Conservation (phyloP, 1,140 invertebrate genomes). For the Adoxophyes honmai region DNA sequence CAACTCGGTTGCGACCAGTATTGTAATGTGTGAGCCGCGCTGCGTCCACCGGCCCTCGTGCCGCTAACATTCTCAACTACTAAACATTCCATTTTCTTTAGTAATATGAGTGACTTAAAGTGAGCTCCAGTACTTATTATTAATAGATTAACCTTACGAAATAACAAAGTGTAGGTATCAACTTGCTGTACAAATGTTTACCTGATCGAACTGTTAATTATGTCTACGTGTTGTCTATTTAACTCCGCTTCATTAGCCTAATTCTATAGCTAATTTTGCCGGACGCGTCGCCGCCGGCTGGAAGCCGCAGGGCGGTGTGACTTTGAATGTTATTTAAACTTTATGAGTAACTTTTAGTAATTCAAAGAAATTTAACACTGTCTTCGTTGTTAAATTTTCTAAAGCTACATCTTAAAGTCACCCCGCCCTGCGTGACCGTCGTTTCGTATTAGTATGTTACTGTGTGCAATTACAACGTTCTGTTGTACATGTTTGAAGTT, state of each 20-base stretch:
- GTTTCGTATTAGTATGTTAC: constrained; percentile 35
- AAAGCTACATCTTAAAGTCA: too few species aligned
- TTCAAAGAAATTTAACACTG: too few species aligned
- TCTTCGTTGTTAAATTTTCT: too few species aligned
- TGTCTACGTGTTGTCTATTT: constrained; percentile 6
- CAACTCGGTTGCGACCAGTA: not conserved
- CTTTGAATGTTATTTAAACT: too few species aligned
- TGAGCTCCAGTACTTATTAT: constrained; percentile 69
- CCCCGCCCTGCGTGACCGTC: too few species aligned
- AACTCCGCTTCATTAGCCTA: constrained; percentile 5
- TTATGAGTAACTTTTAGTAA: too few species aligned
- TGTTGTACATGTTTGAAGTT: constrained; percentile 66
- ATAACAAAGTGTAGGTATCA: constrained; percentile 12
- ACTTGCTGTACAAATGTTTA: constrained; percentile 19
- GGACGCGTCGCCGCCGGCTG: not conserved
- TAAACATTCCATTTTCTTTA: constrained; percentile 66
- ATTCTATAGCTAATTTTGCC: not conserved
- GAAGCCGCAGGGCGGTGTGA: too few species aligned
- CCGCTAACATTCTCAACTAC: constrained; percentile 51
- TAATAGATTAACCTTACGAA: constrained; percentile 23
- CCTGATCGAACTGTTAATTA: constrained; percentile 19
- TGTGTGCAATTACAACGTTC: constrained; percentile 70
- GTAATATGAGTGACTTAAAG: constrained; percentile 69
- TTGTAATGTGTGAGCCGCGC: not conserved
- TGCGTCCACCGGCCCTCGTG: not conserved